Base-by-base conservation (phyloP, 2,797 vertebrate genomes). In the Anas bahamensis region DNA sequence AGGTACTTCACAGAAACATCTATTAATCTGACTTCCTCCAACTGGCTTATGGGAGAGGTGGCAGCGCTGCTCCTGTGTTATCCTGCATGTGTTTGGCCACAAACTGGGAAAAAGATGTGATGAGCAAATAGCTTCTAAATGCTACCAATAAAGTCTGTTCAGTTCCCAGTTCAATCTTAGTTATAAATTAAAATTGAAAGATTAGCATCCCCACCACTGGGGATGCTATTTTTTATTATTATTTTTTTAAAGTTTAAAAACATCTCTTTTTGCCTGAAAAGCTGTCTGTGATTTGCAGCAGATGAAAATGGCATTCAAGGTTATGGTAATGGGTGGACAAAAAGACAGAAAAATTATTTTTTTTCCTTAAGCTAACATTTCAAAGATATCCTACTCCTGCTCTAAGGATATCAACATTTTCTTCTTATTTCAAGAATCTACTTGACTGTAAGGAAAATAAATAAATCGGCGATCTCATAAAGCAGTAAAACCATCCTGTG, bases 1-100 rank as follows among this genome's bases (percentile, higher is more conserved):
- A 84, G 22, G 35, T 5, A 57, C 42, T 73, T 44, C 41, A 56
- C 19, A 48, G 31, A 69, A 66, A n/a, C 21, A 44, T 7, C 33
- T 61, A 5, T 37, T 82, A 33, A 13, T 10, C 39, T 41, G 29
- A 1, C 57, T 48, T 35, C 4, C 48, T 44, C 37, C 33, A 12
- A 31, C 41, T 3, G 63, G 57, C 19, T 79, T 26, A 28, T 0
- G 1, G 28, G 17, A 33, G n/a, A 77, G 37, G 16, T 4, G 13
- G 33, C 17, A 22, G 39, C 0, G 1, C n/a, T 11, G 52, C 41
- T 56, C n/a, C 29, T 13, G 8, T 8, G 39, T 55, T 11, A 4
- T 8, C 29, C n/a, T 73, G 35, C 41, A 9, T 1, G 1, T 19
- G 19, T 16, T 41, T 52, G 37, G 75, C 13, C 50, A 35, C 17